Conservation (phyloP, 1,140 invertebrate species). For the Cyclina sinensis region DNA sequence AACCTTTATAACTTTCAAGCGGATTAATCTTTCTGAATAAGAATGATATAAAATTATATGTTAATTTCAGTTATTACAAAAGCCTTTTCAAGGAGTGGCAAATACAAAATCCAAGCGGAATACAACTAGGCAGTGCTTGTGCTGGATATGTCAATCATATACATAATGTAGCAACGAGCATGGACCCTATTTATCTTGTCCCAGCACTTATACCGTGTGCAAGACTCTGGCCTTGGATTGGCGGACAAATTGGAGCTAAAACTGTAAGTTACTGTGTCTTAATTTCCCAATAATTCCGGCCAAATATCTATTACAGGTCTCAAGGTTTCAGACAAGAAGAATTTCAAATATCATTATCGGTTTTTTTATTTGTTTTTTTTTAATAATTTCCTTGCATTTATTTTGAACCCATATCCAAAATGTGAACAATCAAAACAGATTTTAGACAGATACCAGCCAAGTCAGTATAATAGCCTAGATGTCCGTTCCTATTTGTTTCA, state of each 20-base stretch:
- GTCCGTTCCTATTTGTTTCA: too few species aligned
- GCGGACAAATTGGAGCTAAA: background rate
- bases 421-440: too few species aligned
- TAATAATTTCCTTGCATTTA: too few species aligned
- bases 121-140: background rate
- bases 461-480: too few species aligned
- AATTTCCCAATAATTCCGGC: too few species aligned
- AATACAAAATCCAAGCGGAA: background rate
- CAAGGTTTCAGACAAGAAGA: too few species aligned
- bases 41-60: too few species aligned
- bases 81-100: conserved; percentile 5
- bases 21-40: background rate
- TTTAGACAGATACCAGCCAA: too few species aligned
- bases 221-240: conserved; percentile 52
- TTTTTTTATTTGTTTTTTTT: too few species aligned
- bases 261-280: background rate
- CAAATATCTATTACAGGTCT: too few species aligned
- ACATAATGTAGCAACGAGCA: background rate
- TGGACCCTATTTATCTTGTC: conserved; percentile 30
- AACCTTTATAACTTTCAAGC: background rate
- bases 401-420: too few species aligned
- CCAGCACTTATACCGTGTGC: conserved; percentile 37
- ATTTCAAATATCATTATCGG: too few species aligned
- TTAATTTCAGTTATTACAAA: background rate
- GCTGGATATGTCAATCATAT: background rate